Evolutionary conservation across 2,797 vertebrate species (phyloP).

Genomic region (Sciaenops ocellatus): DNA sequence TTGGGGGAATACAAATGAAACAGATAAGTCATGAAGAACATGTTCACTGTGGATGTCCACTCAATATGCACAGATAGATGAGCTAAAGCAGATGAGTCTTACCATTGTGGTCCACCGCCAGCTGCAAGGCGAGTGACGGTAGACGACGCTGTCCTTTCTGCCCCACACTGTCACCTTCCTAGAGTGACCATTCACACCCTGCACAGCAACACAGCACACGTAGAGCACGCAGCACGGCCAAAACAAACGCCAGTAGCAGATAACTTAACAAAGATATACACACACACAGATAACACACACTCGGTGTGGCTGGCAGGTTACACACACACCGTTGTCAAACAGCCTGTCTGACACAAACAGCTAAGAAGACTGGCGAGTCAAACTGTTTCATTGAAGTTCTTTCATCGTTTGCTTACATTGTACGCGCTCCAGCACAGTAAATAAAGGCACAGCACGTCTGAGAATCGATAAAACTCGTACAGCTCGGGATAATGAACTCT

Average conservation of each 20-base stretch:
- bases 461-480: not conserved
- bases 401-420: not conserved
- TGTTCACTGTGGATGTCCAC: not conserved
- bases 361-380: slow-evolving; percentile 33
- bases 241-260: not conserved
- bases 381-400: slow-evolving; percentile 63
- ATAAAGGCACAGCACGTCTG: not conserved
- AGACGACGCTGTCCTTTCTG: slow-evolving; percentile 85
- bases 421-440: not conserved
- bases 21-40: slow-evolving; percentile 8
- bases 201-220: slow-evolving; percentile 52
- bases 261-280: not conserved
- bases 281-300: not conserved
- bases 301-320: not conserved
- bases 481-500: slow-evolving; percentile 8
- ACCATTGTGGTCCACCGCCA: slow-evolving; percentile 89
- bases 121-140: slow-evolving; percentile 83
- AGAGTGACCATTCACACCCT: slow-evolving; percentile 87
- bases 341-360: slow-evolving; percentile 55
- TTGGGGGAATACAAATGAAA: slow-evolving; percentile 51
- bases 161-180: slow-evolving; percentile 86
- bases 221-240: slow-evolving; percentile 18
- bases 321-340: not conserved
- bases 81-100: slow-evolving; percentile 19
- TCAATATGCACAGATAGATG: not conserved